Base-by-base conservation (phyloP, 2,113 vertebrate genomes). In the rat (Rattus norvegicus) region DNA sequence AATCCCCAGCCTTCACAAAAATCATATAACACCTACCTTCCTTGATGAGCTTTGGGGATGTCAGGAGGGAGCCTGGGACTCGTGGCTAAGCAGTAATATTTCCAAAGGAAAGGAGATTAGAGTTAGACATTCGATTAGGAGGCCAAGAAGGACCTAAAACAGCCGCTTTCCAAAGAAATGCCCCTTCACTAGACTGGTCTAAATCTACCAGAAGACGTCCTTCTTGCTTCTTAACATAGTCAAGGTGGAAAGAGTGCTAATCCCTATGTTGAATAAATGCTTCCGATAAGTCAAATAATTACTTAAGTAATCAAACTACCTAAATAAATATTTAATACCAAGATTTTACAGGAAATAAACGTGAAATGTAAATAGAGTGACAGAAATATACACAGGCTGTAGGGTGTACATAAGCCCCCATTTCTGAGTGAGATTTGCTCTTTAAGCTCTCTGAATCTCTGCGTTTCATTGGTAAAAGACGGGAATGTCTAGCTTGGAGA, bases 1-100 rank as follows among this genome's bases (percentile, higher is more conserved):
- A 84, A 89, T 91, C 88, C 79, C 47, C 91, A 88, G 16, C 30
- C 63, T 75, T 97, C 69, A 59, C 22, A 65, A 91, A 36, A 96
- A 43, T 95, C 93, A 84, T 28, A 73, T 28, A 88, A 67, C 49
- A 70, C 84, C 49, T 80, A 20, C 36, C 33, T 36, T 88, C 39
- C 73, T 88, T 49, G 88, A 81, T 92, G 67, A 79, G 47, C 56
- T 92, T 59, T 54, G 65, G 20, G 16, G 61, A 26, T 36, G n/a
- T 49, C 26, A 70, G 28, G 9, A 83, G 56, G 47, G 22, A 47
- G 28, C 10, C 81, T 91, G 22, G 5, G 30, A 43, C 61, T 86
- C 52, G 26, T 8, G 70, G 36, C 33, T 61, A 36, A 92, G 22
- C 39, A 81, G n/a, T 67, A 83, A 97, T 20, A 24, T 77, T 94